phyloP scores from a whole-genome alignment of 2,113 vertebrate genomes.

The Trachemys scripta region DNA sequence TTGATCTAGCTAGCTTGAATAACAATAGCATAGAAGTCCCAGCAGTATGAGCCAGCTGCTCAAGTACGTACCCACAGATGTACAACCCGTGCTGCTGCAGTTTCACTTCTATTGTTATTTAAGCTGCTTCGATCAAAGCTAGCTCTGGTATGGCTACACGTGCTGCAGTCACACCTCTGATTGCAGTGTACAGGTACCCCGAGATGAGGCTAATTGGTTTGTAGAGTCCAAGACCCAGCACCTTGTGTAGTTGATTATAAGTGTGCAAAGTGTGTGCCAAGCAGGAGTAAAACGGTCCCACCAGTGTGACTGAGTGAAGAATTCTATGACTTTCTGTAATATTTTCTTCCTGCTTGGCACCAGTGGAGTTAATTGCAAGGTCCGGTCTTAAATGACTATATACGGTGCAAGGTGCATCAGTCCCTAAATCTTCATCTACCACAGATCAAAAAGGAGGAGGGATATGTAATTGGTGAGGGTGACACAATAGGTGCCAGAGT shows the following conservation, averaged over 20 bases:
- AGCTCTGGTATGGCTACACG: background rate
- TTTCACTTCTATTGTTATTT: background rate
- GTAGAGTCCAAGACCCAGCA: background rate
- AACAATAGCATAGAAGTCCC: background rate
- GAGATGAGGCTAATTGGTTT: background rate
- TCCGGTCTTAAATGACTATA: background rate
- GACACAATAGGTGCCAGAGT: background rate
- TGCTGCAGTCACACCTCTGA: background rate
- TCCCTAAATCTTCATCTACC: conserved; percentile 23
- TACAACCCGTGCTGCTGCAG: background rate
- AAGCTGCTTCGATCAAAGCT: background rate
- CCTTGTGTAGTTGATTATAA: conserved; percentile 14
- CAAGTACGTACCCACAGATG: no score
- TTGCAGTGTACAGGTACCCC: background rate
- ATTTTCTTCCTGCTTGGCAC: background rate
- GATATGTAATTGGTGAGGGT: background rate
- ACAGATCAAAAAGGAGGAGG: background rate
- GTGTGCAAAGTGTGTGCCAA: background rate
- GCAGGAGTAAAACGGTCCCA: background rate
- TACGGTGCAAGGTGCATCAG: background rate
- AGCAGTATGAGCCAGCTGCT: background rate
- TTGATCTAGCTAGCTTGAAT: background rate
- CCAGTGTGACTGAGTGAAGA: background rate
- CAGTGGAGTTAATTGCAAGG: background rate
- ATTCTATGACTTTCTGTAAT: background rate